Base-by-base conservation (phyloP, 2,797 vertebrate species). In the Leptoclinus maculatus region DNA sequence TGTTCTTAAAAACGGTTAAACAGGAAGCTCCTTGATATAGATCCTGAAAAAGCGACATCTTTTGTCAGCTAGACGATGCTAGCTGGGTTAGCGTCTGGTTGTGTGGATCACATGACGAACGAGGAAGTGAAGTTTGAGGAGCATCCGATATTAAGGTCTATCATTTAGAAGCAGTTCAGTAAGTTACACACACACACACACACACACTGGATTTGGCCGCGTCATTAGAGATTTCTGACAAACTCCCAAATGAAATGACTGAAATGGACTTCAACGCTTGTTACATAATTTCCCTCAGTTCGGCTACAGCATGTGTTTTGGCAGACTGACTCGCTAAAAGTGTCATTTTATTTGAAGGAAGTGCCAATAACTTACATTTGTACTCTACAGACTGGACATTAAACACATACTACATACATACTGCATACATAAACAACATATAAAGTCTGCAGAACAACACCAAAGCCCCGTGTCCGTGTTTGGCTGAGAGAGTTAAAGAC, bases 241-340 rank as follows among this genome's bases (percentile, higher is more conserved):
- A 76, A 66, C 56, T 45, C 60, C 64, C 67, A 4, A 60, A 3
- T 78, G 41, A 82, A 60, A 45, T 51, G 0, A 62, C 2, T 79
- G 43, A 82, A 74, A 27, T 58, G 0, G 65, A 60, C 56, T 77
- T 66, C 45, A 69, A 73, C 87, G 72, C 27, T 13, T 7, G 59
- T 84, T 87, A 74, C 43, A 74, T 83, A 84, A 90, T 59, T 0
- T 0, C 66, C 73, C 49, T 69, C 32, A 39, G 29, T 74, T 68
- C 66, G 13, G 54, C 65, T 56, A 19, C 68, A 6, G 39, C 14
- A 76, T 66, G 71, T 39, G 38, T 66, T 75, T 71, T 71, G 53
- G 56, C 62, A 53, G 62, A 67, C 66, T 27, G 13, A 74, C 63
- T 47, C 10, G 21, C 36, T 64, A 19, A 68, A 74, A 83, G 49